These are phyloP conservation scores for Furcula furcula DNA, from an alignment of 2,888 invertebrate genomes.

Conservation along the genomic window DNA sequence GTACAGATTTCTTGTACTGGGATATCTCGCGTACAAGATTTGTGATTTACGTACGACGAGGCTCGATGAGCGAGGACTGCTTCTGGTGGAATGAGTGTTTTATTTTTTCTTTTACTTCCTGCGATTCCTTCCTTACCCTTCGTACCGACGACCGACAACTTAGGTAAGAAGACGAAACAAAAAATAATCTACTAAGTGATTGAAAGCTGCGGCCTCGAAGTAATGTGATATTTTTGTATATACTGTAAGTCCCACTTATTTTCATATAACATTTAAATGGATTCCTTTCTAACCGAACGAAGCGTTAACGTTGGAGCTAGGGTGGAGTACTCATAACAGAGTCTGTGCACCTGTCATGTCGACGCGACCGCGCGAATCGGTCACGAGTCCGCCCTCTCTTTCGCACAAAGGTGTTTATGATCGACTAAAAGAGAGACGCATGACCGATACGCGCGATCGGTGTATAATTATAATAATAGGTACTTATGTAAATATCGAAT, in stretches of 20 bases:
- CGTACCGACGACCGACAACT: slow-evolving; percentile 61
- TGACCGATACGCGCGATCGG: slow-evolving; percentile 23
- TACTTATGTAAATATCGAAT: slow-evolving; percentile 76
- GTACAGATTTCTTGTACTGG: slow-evolving; percentile 7
- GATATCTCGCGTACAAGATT: slow-evolving; percentile 8
- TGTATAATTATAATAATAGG: slow-evolving; percentile 50
- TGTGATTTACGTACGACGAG: slow-evolving; percentile 46
- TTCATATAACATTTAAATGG: slow-evolving; percentile 81
- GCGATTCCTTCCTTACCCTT: slow-evolving; percentile 70
- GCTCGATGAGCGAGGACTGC: slow-evolving; percentile 27
- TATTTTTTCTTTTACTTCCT: slow-evolving; percentile 47
- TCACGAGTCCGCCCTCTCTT: slow-evolving; percentile 14
- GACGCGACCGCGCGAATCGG: slow-evolving; percentile 34
- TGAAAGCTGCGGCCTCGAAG: slow-evolving; percentile 82
- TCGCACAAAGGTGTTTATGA: slow-evolving; percentile 20
- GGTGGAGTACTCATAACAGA: slow-evolving; percentile 47
- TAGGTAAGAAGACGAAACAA: slow-evolving; percentile 74
- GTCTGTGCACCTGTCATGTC: slow-evolving; percentile 36
- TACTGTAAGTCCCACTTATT: slow-evolving; percentile 81
- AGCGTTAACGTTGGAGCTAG: slow-evolving; percentile 62
- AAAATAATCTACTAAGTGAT: slow-evolving; percentile 68
- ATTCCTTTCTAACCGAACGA: slow-evolving; percentile 72
- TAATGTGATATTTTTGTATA: slow-evolving; percentile 83
- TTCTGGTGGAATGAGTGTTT: slow-evolving; percentile 21
- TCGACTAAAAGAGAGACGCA: slow-evolving; percentile 18